Base-by-base conservation (phyloP, 2,797 vertebrate species). In the Enoplosus armatus region DNA sequence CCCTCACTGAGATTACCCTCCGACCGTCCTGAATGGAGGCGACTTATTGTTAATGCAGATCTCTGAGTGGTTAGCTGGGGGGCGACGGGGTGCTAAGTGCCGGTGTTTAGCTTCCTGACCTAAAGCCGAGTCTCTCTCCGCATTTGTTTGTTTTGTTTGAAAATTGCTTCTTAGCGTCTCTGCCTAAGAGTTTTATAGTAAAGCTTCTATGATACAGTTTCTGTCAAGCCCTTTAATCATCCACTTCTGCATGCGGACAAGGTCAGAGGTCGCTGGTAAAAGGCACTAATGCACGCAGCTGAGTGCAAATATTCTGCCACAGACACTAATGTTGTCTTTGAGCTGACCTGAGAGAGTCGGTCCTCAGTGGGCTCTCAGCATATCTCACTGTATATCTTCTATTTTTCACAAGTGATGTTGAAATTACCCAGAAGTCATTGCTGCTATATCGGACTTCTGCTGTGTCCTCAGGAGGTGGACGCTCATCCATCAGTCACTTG, bases 21-120 rank as follows among this genome's bases (percentile, higher is more conserved):
- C 5, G 8, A 12, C 64, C 47, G 75, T 50, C 67, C 85, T 59
- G 74, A 66, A 75, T 58, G 80, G 47, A 69, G 62, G 68, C 59
- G 82, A 89, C 87, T 93, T 93, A 89, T 92, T 91, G 88, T 92
- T 91, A 92, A 93, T 93, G 89, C 91, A 87, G 76, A 83, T 41
- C 53, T 69, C 55, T 84, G 86, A 92, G 91, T 83, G 82, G 85
- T 80, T 27, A 37, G 55, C 22, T 50, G 77, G 55, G 41, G 58
- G 72, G 71, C 12, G 2, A 50, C 16, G 4, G 69, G 73, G 75
- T 37, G 83, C 88, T 91, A 90, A 93, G 91, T 90, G 92, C 86
- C 89, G 22, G 72, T 83, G 79, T 84, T 87, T 72, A 81, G 74
- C 83, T 48, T 47, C 43, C 39, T 4, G 72, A 41, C 58, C 72